Conservation (phyloP, 2,113 vertebrate genomes). For the Cyprinodon brontotheroides region DNA sequence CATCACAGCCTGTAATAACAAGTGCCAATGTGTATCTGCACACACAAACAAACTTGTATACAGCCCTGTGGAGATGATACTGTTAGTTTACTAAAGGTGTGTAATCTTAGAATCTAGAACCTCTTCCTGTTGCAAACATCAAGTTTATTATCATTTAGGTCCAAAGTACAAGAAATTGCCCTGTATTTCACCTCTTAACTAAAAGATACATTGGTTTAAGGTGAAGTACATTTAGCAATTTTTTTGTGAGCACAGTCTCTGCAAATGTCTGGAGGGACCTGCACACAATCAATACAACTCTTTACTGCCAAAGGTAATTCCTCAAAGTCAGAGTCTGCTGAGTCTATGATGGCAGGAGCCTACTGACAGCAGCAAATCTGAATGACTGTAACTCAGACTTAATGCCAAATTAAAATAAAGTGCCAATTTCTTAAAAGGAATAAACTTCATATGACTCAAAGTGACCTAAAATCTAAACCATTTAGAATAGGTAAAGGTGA, state of each 20-base stretch:
- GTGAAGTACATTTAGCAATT: constrained; percentile 11
- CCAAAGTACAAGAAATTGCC: not conserved
- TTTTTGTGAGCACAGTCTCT: not conserved
- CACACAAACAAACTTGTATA: no score
- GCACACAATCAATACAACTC: constrained; percentile 1
- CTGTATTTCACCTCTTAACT: not conserved
- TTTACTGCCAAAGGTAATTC: constrained; percentile 3
- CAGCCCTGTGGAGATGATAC: no score
- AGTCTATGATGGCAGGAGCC: constrained; percentile 5
- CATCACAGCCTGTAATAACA: no score
- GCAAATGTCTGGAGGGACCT: constrained; percentile 1
- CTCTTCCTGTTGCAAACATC: no score
- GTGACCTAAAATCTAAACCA: not conserved
- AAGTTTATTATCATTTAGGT: not conserved
- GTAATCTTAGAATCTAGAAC: not conserved
- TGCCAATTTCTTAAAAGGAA: not conserved
- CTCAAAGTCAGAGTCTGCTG: constrained; percentile 6
- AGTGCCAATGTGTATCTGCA: no score
- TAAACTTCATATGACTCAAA: not conserved
- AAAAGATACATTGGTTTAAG: not conserved
- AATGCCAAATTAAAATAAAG: not conserved
- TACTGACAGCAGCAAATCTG: not conserved
- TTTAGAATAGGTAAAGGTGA: not conserved
- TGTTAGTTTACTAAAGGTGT: not conserved
- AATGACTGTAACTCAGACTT: not conserved